These are phyloP conservation scores for Diaprepes abbreviatus DNA, from an alignment of 2,888 invertebrate genomes.

Conservation along the genomic window DNA sequence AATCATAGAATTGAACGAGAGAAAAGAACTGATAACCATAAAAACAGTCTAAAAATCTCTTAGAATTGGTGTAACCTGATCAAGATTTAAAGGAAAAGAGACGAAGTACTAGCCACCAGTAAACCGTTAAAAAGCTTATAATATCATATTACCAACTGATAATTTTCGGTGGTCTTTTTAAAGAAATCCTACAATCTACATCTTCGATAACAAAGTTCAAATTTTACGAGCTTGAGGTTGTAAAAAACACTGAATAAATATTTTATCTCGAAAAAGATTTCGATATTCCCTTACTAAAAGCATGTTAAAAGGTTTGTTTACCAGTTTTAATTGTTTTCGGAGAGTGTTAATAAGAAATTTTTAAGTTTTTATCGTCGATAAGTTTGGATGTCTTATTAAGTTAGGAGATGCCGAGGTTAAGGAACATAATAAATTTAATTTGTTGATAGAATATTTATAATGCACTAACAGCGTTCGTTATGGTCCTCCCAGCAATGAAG, in stretches of 20 bases:
- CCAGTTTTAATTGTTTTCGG: conserved; percentile 18
- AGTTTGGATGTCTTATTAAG: conserved; percentile 9
- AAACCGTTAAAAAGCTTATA: neutral
- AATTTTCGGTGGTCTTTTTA: conserved; percentile 33
- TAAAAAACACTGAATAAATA: conserved; percentile 35
- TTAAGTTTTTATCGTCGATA: conserved; percentile 7
- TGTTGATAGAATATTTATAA: conserved; percentile 11
- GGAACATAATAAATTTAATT: conserved; percentile 10
- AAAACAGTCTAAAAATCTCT: too few relatives aligned
- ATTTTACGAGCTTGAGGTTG: conserved; percentile 15
- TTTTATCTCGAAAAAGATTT: conserved; percentile 31
- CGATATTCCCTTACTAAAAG: conserved; percentile 37
- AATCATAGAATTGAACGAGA: too few relatives aligned
- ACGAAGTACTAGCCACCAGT: too few relatives aligned
- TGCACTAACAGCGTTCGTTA: neutral
- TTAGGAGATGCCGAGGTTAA: conserved; percentile 1
- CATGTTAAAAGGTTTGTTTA: conserved; percentile 35
- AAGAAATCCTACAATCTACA: conserved; percentile 16
- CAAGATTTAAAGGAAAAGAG: too few relatives aligned
- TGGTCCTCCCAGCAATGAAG: neutral
- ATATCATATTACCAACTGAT: conserved; percentile 27
- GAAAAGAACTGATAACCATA: too few relatives aligned
- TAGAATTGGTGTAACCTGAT: too few relatives aligned
- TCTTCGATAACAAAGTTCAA: conserved; percentile 28
- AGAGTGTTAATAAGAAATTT: conserved; percentile 31